Base-by-base conservation (phyloP, 2,797 vertebrate species). In the Hybognathus amarus region DNA sequence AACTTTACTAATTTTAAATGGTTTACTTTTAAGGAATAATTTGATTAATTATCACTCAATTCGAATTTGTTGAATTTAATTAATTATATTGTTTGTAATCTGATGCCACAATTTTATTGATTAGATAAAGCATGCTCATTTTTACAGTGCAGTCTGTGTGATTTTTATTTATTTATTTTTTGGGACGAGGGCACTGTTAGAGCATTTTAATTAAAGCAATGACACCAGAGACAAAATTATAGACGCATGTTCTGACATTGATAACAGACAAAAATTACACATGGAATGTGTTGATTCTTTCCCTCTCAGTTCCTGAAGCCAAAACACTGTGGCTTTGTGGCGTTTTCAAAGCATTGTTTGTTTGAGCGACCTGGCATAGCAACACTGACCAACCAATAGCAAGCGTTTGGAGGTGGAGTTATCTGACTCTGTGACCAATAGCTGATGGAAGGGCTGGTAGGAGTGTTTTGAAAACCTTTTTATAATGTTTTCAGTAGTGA, bases 201-300 rank as follows among this genome's bases (percentile, higher is more conserved):
- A 87, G 82, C 84, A 81, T 73, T 87, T 70, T 80, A 89, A 87
- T 73, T 78, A 86, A 83, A 86, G 88, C 82, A 90, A 81, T 82
- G 67, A 33, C 24, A 80, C 63, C 24, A 13, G 47, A 80, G 83
- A 63, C 27, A 24, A 83, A 82, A 64, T 64, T 61, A 20, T 27
- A 52, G 56, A 45, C 20, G 38, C 67, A 85, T 88, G 85, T 85
- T 68, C 75, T 80, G 80, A 80, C 54, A 76, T 74, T 54, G 45
- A 81, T 79, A 82, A 61, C 82, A 61, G 42, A 79, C 77, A 83
- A 77, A 30, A 59, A 76, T 40, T 73, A 67, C 76, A 77, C 42
- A 24, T 68, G 56, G 52, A 85, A 87, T 87, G 82, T 85, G 71
- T 50, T 50, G 69, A 27, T 77, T 86, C 36, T 61, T 33, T 77